These are phyloP conservation scores for Sebastolobus alascanus DNA, from an alignment of 2,797 vertebrate species.

Conservation along the genomic window DNA sequence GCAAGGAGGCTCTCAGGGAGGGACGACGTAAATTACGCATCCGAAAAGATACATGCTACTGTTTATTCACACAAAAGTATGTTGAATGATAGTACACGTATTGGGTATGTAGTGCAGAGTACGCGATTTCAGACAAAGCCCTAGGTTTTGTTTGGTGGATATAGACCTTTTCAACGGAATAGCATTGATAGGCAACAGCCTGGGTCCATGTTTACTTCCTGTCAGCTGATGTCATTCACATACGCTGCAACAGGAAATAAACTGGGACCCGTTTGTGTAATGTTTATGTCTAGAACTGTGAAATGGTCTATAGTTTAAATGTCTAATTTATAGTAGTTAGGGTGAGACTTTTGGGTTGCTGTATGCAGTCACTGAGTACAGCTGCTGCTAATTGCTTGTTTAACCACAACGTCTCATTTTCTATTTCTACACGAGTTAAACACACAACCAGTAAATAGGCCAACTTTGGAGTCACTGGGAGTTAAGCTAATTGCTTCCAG, in stretches of 20 bases:
- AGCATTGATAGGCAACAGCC: too few relatives aligned
- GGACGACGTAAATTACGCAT: too few relatives aligned
- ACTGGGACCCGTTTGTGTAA: neutral
- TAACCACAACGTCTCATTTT: slow-evolving; percentile 2
- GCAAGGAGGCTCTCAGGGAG: too few relatives aligned
- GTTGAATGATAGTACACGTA: too few relatives aligned
- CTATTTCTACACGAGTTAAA: neutral
- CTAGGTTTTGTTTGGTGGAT: too few relatives aligned
- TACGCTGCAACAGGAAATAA: neutral
- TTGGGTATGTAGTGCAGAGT: too few relatives aligned
- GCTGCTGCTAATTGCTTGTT: neutral
- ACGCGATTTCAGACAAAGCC: too few relatives aligned
- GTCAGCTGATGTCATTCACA: neutral
- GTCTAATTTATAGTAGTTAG: neutral
- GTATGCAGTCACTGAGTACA: neutral
- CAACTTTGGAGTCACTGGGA: neutral
- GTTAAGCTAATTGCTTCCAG: neutral
- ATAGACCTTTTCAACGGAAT: too few relatives aligned
- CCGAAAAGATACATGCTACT: too few relatives aligned
- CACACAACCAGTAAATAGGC: neutral
- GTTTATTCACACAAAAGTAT: too few relatives aligned
- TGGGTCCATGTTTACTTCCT: neutral
- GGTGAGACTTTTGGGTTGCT: neutral
- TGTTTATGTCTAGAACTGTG: neutral
- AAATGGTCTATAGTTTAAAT: neutral